Evolutionary conservation across 2,797 vertebrate genomes (phyloP), one percentile per base, ranked within the genome.

Genomic region (Echeneis naucrates): DNA sequence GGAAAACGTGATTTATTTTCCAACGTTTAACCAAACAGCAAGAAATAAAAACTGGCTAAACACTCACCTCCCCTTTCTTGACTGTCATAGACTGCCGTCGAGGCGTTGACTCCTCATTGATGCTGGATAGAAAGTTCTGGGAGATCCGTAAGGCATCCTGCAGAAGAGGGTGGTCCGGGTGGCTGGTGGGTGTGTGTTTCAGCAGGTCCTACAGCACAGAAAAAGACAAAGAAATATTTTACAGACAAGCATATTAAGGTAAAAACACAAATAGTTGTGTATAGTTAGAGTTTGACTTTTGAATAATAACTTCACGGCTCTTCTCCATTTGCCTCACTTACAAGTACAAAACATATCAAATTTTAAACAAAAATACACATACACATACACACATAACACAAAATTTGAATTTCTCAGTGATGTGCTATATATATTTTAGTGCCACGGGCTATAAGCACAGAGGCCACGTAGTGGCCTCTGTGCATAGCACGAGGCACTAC

Each of bases 71-170:
- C 75, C 97, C 98, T 76, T 99, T 99, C 87, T 96, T 97, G 21
- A 98, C 96, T 0, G 96, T 98, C 96, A 98, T 97, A 51, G 97
- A 97, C 80, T 98, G 98, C 2, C 98, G 94, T 4, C 98, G 94
- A 17, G 97, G 97, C 0, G 98, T 98, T 81, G 96, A 96, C 92
- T 99, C 97, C 88, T 99, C 98, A 0, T 99, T 99, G 92, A 99
- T 99, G 92, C 97, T 98, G 78, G 98, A 99, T 77, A 99, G 91
- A 91, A 99, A 99, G 93, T 99, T 99, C 93, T 99, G 98, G 0
- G 98, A 99, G 92, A 99, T 99, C 6, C 97, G 92, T 63, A 99
- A 90, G 5, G 98, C 98, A 0, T 99, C 98, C 89, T 98, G 98
- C 48, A 99, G 94, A 33, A 98, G 94, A 0, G 96, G 92, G 77